Conservation (phyloP, 2,888 invertebrate genomes). For the Drosophila austrosaltans region DNA sequence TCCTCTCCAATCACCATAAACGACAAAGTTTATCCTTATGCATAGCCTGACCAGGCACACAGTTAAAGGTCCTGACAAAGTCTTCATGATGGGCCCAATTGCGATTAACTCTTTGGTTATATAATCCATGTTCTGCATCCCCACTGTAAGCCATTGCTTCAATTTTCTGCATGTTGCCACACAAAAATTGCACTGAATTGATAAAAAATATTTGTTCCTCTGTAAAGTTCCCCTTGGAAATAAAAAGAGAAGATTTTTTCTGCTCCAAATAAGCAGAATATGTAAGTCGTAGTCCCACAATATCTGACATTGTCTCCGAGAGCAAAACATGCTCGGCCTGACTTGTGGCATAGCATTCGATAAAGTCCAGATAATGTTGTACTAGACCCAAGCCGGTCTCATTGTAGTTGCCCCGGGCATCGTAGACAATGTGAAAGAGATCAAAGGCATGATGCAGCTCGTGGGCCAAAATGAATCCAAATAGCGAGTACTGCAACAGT, state of each 20-base stretch:
- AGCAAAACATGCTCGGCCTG: constrained; percentile 43
- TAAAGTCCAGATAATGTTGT: constrained; percentile 63
- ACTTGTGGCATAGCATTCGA: constrained; percentile 58
- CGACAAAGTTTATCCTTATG: constrained; percentile 56
- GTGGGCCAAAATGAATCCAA: constrained; percentile 76
- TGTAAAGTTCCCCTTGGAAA: constrained; percentile 17
- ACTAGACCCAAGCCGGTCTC: constrained; percentile 58
- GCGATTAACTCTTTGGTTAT: constrained; percentile 70
- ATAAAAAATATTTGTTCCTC: constrained; percentile 68
- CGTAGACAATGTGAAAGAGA: constrained; percentile 73
- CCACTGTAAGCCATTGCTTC: constrained; percentile 34
- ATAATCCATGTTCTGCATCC: constrained; percentile 71
- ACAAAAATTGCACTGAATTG: constrained; percentile 76
- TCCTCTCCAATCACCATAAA: constrained; percentile 58
- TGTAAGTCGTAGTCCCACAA: constrained; percentile 70
- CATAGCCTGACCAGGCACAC: constrained; percentile 62
- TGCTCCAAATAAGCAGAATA: constrained; percentile 63
- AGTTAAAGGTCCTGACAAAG: constrained; percentile 67
- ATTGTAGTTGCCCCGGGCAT: constrained; percentile 66
- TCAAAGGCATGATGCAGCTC: constrained; percentile 78
- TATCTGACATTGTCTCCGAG: constrained; percentile 74
- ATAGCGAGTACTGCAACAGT: constrained; percentile 65
- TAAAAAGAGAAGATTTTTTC: background rate
- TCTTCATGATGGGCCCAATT: constrained; percentile 74
- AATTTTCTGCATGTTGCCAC: constrained; percentile 67